These are phyloP conservation scores for Litocranius walleri DNA, from an alignment of 2,113 vertebrate species.

Conservation along the genomic window DNA sequence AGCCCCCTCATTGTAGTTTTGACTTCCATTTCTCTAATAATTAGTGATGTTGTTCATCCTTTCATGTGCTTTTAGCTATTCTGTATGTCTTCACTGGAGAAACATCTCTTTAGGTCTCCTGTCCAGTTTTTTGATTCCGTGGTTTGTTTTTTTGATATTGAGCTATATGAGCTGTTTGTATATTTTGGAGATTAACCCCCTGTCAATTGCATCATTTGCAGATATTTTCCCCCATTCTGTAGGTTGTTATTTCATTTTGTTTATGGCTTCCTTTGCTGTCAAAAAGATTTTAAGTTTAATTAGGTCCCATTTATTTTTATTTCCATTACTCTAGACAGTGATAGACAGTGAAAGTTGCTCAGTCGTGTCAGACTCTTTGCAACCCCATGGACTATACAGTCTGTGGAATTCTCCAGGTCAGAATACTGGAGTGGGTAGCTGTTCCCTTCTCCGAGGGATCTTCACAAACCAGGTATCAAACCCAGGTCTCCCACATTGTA, in stretches of 20 bases:
- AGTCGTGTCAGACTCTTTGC: neutral
- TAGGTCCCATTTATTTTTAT: neutral
- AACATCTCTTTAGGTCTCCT: neutral
- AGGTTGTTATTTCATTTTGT: neutral
- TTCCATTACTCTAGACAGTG: neutral
- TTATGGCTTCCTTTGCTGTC: neutral
- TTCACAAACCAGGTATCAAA: neutral
- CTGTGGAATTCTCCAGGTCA: neutral
- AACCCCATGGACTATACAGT: neutral
- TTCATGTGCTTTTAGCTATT: neutral
- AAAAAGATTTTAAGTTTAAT: neutral
- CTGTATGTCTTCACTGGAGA: neutral
- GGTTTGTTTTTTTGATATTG: neutral
- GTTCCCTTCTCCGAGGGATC: neutral
- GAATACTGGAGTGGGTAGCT: neutral
- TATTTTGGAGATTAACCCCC: neutral
- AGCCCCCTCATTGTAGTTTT: neutral
- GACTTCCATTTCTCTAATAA: neutral
- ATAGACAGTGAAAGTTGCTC: neutral
- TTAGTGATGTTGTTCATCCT: neutral
- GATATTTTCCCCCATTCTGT: neutral
- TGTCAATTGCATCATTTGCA: neutral
- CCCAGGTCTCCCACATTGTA: accelerated
- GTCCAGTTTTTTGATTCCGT: neutral
- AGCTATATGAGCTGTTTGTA: neutral